Base-by-base conservation (phyloP, 2,888 invertebrate genomes). In the Phorcus lineatus region DNA sequence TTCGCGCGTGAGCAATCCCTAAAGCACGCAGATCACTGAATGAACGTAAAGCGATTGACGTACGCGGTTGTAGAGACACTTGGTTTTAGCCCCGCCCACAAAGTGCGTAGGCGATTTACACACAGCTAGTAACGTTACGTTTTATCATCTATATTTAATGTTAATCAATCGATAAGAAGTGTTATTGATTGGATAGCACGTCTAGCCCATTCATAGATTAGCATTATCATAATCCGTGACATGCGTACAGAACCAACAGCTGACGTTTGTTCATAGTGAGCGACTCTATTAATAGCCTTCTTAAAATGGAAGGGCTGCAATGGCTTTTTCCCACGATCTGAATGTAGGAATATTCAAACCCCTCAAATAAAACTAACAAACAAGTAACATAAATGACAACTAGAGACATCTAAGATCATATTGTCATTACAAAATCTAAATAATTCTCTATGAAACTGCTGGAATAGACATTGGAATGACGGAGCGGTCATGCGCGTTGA, bases 101-200 rank as follows among this genome's bases (percentile, higher is more conserved):
- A 62, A 24, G 24, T 62, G 62, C 62, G 62, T 62, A 62, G 62
- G 62, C 62, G 62, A 62, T 28, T 62, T 62, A 62, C 62, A 62
- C 62, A 62, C 62, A 62, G 28, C 24, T 28, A 62, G 62, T 28
- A 24, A 16, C 62, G 62, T 28, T 62, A 28, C 28, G 28, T 62
- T 62, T 24, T 17, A 28, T 24, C 28, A 24, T 62, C 62, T 28
- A 62, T 62, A 62, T 28, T 62, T 62, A 62, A 62, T 62, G 62
- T 28, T 47, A 62, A 62, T 62, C 62, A 62, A 62, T 62, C 24
- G 28, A 28, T 28, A 62, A 24, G 62, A 6, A 16, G 62, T 28
- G 24, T 19, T 62, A 62, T 62, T 62, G 24, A 62, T 62, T 28
- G 11, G 17, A 62, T 28, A 28, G 28, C 62, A 62, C 24, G 62